phyloP scores from a whole-genome alignment of 2,888 invertebrate species.

The Eupithecia vulgata region DNA sequence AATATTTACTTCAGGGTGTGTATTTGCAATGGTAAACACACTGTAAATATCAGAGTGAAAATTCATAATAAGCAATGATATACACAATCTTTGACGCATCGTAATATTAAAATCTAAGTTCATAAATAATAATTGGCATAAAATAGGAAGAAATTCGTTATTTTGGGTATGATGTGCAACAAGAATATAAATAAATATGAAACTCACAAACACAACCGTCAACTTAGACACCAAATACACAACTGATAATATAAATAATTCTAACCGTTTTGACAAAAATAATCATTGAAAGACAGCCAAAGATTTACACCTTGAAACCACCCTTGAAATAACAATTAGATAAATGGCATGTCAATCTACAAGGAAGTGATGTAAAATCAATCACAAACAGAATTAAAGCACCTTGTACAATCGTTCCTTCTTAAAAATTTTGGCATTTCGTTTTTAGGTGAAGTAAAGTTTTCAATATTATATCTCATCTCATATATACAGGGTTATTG shows the following conservation, averaged over 20 bases:
- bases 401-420: background rate
- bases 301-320: conserved; percentile 30
- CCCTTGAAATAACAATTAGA: conserved; percentile 31
- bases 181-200: background rate
- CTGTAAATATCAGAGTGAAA: no score
- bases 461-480: no score
- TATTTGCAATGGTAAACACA: no score
- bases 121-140: no score
- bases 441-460: no score
- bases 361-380: conserved; percentile 26
- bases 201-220: conserved; percentile 33
- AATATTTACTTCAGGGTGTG: no score
- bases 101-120: no score
- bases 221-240: conserved; percentile 30
- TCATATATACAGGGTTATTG: no score
- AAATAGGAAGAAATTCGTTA: no score
- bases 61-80: no score
- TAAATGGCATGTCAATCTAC: conserved; percentile 21
- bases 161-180: background rate
- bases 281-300: conserved; percentile 52
- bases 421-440: no score
- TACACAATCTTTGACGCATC: no score
- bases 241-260: conserved; percentile 28
- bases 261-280: conserved; percentile 18
- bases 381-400: conserved; percentile 1